phyloP scores from a whole-genome alignment of 2,797 vertebrate species.

The Lates japonicus region DNA sequence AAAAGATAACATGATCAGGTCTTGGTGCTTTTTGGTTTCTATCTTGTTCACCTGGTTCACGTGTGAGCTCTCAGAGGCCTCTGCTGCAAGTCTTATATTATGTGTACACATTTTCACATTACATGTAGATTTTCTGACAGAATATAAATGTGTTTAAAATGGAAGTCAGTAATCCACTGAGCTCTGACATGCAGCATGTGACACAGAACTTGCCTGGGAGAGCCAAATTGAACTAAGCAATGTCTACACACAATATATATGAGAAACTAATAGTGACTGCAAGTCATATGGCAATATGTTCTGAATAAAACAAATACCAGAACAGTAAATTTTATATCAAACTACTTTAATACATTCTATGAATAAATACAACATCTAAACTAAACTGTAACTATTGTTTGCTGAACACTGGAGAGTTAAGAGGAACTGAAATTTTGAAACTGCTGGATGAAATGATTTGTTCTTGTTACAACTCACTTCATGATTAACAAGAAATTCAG shows the following conservation, averaged over 20 bases:
- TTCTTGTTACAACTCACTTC: neutral
- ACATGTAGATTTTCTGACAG: too few relatives aligned
- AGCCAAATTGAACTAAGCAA: neutral
- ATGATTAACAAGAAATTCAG: neutral
- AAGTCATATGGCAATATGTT: neutral
- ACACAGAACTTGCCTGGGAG: neutral
- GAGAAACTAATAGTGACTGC: neutral
- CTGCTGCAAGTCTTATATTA: neutral
- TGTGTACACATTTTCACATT: neutral
- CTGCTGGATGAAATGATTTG: neutral
- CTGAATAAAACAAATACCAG: too few relatives aligned
- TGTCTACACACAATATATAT: too few relatives aligned
- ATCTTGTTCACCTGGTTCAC: neutral
- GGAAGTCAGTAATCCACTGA: neutral
- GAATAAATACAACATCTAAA: neutral
- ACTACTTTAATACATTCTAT: neutral
- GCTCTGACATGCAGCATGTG: neutral
- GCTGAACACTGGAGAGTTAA: neutral
- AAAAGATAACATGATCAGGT: neutral
- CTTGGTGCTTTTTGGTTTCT: neutral
- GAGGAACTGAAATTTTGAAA: slow-evolving; percentile 54
- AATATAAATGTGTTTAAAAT: too few relatives aligned
- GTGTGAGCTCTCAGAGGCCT: neutral
- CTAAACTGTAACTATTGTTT: slow-evolving; percentile 2
- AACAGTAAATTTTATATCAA: neutral